These are phyloP conservation scores for Parauchenoglanis ngamensis DNA, from an alignment of 2,797 vertebrate species.

Conservation along the genomic window DNA sequence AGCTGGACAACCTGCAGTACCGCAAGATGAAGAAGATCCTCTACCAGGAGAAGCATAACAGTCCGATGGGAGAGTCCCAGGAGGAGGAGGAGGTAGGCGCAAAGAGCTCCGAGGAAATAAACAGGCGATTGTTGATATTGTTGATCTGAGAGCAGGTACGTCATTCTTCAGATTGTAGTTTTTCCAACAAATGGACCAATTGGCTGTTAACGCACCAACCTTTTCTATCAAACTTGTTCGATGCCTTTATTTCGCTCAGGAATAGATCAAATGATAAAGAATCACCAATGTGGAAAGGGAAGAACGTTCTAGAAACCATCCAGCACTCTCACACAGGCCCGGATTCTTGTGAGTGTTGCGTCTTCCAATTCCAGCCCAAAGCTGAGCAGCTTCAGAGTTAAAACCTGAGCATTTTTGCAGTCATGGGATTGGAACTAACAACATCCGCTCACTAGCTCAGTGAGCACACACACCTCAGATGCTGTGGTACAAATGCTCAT, in stretches of 20 bases:
- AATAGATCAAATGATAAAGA: neutral
- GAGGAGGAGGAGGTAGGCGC: slow-evolving; percentile 90
- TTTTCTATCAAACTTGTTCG: neutral
- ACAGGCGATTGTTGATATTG: neutral
- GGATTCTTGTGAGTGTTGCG: neutral
- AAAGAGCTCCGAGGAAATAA: slow-evolving; percentile 7
- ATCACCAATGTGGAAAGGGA: neutral
- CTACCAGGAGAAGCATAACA: slow-evolving; percentile 93
- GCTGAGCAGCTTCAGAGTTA: neutral
- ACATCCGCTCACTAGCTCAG: neutral
- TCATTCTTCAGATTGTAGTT: neutral
- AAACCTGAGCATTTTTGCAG: neutral
- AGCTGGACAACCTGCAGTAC: slow-evolving; percentile 98
- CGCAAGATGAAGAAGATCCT: slow-evolving; percentile 99
- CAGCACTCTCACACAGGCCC: no score
- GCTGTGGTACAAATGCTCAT: neutral
- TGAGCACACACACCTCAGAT: neutral
- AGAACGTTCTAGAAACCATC: neutral
- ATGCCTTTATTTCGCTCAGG: neutral
- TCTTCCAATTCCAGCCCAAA: neutral
- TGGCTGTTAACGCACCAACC: neutral
- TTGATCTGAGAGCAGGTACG: neutral
- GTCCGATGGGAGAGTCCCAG: slow-evolving; percentile 91
- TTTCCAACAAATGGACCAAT: neutral
- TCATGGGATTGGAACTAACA: neutral